Base-by-base conservation (phyloP, 2,113 vertebrate species). In the Antennarius striatus region DNA sequence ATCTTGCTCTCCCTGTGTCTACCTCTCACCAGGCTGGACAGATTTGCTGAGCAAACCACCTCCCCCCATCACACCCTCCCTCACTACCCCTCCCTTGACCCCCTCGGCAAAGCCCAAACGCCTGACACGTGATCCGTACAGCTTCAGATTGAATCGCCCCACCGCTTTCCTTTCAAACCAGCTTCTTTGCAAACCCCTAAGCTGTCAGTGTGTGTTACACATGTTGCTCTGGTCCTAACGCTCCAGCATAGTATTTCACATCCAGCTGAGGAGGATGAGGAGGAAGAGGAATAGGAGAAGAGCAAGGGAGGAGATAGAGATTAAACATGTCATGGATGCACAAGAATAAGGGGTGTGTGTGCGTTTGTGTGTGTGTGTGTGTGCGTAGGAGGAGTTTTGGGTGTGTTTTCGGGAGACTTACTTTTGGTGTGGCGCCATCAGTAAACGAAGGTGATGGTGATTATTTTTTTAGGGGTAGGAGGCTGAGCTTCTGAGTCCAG, bases 191-290 rank as follows among this genome's bases (percentile, higher is more conserved):
- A 49, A 59, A 73, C 63, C 74, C 80, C 39, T 15, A 56, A 77
- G 71, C 77, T 16, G 17, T 77, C 66, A 71, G 71, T 69, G 80
- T 75, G 71, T 14, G 56, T 82, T 84, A 88, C 85, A 89, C 84
- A 77, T 84, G 86, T 86, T 83, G 77, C 81, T 77, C 82, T 74
- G 79, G 81, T 76, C 83, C 85, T 71, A 50, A 83, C 85, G 81
- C 84, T 65, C 53, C 53, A 39, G 71, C 79, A 72, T 59, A 81
- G 84, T 86, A 89, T 90, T 87, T 90, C 88, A 90, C 90, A 83
- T 80, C 66, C 86, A 84, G 87, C 81, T 81, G 90, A 81, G 68
- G 77, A 79, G 68, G 63, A 74, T 3, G 7, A 36, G 32, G 32
- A 36, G 32, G 32, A 36, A 36, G 32, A 36, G 32, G 32, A 36